A percentile compares a stretch with the other conserved stretches of the same genome.
These are phyloP conservation scores for Xylota sylvarum DNA, from an alignment of 2,888 invertebrate species.

Conservation along the genomic window DNA sequence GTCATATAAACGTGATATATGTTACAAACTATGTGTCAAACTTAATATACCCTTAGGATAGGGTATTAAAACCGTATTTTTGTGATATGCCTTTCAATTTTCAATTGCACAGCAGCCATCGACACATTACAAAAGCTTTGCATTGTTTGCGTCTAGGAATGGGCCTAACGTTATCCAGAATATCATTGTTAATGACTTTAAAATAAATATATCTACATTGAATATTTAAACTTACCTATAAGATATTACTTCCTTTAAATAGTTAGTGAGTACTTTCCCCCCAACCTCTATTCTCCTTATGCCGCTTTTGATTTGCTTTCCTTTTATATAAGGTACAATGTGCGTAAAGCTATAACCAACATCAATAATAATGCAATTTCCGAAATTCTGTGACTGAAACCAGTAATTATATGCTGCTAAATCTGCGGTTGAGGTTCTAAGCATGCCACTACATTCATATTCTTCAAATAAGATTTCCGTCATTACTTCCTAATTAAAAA, in stretches of 20 bases:
- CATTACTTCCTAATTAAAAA: slow-evolving; percentile 91
- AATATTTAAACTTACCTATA: slow-evolving; percentile 87
- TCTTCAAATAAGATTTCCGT: slow-evolving; percentile 99
- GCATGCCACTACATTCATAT: slow-evolving; percentile 94
- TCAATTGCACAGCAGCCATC: too few species aligned
- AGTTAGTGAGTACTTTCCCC: slow-evolving; percentile 98
- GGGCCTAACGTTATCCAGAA: too few species aligned
- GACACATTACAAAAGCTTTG: too few species aligned
- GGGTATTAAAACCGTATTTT: too few species aligned
- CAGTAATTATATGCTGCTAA: slow-evolving; percentile 89
- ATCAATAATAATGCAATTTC: slow-evolving; percentile 94
- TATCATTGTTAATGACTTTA: too few species aligned
- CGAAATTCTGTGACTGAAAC: slow-evolving; percentile 86
- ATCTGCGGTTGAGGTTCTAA: slow-evolving; percentile 92
- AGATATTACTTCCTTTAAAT: slow-evolving; percentile 98
- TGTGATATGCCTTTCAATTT: too few species aligned
- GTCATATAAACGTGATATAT: too few species aligned
- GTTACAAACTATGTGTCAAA: too few species aligned
- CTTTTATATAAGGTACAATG: slow-evolving; percentile 95
- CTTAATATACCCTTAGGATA: too few species aligned
- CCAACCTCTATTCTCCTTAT: slow-evolving; percentile 96
- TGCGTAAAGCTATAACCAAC: slow-evolving; percentile 98
- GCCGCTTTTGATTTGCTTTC: slow-evolving; percentile 89
- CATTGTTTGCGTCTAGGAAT: too few species aligned
- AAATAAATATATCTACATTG: too few species aligned